Base-by-base conservation (phyloP, 1,140 invertebrate genomes). In the Belonocnema kinseyi region DNA sequence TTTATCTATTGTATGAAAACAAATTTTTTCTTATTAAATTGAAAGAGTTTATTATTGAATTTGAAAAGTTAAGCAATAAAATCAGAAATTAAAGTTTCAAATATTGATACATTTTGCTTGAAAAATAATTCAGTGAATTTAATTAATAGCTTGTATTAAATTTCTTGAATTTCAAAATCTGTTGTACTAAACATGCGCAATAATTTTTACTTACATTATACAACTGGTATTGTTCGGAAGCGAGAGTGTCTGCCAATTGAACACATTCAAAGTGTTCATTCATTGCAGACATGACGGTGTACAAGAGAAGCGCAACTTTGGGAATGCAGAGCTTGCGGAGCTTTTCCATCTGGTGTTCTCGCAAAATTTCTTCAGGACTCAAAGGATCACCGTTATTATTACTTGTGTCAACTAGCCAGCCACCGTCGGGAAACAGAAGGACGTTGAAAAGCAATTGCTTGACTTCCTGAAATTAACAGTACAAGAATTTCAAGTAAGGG, bases 391-490 rank as follows among this genome's bases (percentile, higher is more conserved):
- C 87, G 3, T 89, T 85, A 74, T 89, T 89, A 74, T 92, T 91
- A 77, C 91, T 92, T 8, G 93, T 92, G 88, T 98, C 97, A 26
- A 95, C 93, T 75, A 99, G 92, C 97, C 97, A 99, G 46, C 97
- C 97, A 56, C 95, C 96, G 82, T 97, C 95, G 53, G 97, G 95
- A 87, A 98, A 98, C 2, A 97, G 87, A 33, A 99, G 87, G 10
- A 98, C 95, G 90, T 98, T 98, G 90, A 96, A 97, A 1, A 99
- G 91, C 46, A 96, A 92, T 70, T 95, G 94, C 82, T 95, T 95
- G 0, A 96, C 95, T 78, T 92, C 93, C 95, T 94, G 80, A 75
- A 88, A 88, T 54, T 79, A n/a, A 54, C 26, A 58, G 17, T 80
- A 75, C 75, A 61, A 10, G 73, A 76, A 8, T 75, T 73, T 75